phyloP scores from a whole-genome alignment of 1,140 invertebrate genomes.

The Sminthurinus signatus region DNA sequence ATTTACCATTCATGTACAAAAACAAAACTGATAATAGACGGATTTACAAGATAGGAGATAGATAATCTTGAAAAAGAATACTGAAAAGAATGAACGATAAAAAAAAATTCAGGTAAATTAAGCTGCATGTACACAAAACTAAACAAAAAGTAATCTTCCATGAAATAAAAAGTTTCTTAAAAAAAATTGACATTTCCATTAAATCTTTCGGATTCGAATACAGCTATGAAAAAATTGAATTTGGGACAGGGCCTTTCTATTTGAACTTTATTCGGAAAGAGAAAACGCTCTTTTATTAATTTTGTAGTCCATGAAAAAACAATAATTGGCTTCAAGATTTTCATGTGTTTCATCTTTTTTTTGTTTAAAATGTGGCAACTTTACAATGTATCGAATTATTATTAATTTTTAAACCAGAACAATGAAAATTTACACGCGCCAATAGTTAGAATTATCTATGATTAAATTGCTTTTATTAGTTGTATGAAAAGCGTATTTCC shows the following conservation, averaged over 20 bases:
- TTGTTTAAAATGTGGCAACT: neutral
- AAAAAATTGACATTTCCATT: neutral
- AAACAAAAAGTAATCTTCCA: neutral
- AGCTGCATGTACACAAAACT: neutral
- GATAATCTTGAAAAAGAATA: neutral
- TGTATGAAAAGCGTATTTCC: too few species aligned
- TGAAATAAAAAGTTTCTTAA: neutral
- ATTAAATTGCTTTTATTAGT: too few species aligned
- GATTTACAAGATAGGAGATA: neutral
- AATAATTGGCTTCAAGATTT: neutral
- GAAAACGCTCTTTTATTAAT: neutral
- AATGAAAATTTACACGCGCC: neutral
- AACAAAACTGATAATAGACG: neutral
- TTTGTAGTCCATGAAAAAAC: neutral
- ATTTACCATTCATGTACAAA: too few species aligned
- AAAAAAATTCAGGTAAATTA: neutral
- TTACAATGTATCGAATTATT: neutral
- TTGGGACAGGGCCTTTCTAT: constrained; percentile 28
- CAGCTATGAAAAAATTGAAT: constrained; percentile 20
- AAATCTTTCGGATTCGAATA: constrained; percentile 5
- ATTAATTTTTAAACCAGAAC: neutral
- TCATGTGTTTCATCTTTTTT: neutral
- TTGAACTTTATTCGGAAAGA: constrained; percentile 17
- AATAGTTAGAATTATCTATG: neutral
- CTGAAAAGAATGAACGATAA: neutral